phyloP scores from a whole-genome alignment of 1,140 invertebrate genomes.

The Drosophila quadrilineata region DNA sequence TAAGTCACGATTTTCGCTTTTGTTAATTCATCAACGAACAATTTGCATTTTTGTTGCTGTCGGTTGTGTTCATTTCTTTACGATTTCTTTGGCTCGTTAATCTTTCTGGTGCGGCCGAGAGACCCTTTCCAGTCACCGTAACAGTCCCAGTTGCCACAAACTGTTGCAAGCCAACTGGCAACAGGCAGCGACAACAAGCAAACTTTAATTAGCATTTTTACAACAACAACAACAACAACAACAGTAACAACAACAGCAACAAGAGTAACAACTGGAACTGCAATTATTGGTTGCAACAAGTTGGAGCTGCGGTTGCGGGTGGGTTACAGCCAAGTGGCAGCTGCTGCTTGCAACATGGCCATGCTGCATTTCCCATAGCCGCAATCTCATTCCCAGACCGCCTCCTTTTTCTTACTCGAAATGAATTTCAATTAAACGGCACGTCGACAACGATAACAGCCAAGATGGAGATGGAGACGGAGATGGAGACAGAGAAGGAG shows the following conservation, averaged over 20 bases:
- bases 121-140: constrained; percentile 36
- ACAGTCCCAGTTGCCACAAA: constrained; percentile 14
- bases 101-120: constrained; percentile 63
- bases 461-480: no score
- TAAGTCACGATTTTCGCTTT: constrained; percentile 80
- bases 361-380: constrained; percentile 33
- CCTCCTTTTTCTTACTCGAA: constrained; percentile 28
- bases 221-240: constrained; percentile 46
- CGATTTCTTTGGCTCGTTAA: constrained; percentile 74
- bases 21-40: constrained; percentile 80
- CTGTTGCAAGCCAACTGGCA: constrained; percentile 40
- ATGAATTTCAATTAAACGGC: constrained; percentile 77
- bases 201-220: constrained; percentile 80
- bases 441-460: constrained; percentile 60
- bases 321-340: constrained; percentile 33
- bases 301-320: constrained; percentile 32
- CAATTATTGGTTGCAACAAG: constrained; percentile 11
- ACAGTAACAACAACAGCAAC: constrained; percentile 50
- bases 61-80: constrained; percentile 60
- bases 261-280: constrained; percentile 22
- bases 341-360: constrained; percentile 40
- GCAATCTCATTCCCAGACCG: constrained; percentile 54
- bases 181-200: constrained; percentile 60
- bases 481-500: constrained; percentile 27
- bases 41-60: constrained; percentile 73